Evolutionary conservation across 2,113 vertebrate species (phyloP).

Genomic region (Elachura formosa): DNA sequence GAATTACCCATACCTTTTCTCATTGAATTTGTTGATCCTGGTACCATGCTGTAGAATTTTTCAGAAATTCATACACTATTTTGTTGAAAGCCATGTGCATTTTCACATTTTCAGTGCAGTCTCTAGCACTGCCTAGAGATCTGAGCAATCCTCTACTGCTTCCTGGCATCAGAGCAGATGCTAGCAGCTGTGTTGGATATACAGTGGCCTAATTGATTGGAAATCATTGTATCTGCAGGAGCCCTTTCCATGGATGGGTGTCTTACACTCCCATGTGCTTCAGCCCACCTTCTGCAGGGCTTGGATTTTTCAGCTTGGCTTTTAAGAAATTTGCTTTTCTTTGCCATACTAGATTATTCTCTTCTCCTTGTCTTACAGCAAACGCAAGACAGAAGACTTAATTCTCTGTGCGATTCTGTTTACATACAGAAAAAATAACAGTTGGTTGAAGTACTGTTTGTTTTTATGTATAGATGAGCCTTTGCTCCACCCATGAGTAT

Average conservation of each 20-base stretch:
- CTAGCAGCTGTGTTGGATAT: background rate
- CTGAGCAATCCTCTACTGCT: background rate
- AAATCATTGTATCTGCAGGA: fast-evolving
- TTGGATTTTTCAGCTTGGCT: background rate
- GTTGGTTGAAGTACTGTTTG: constrained; percentile 6
- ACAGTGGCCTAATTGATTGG: background rate
- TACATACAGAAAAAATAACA: background rate
- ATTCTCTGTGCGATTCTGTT: background rate
- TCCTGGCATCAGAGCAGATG: background rate
- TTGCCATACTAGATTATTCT: background rate
- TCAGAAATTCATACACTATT: background rate
- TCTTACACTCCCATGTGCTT: background rate
- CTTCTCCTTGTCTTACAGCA: background rate
- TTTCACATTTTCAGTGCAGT: background rate
- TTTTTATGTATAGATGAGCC: background rate
- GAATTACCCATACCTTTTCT: background rate
- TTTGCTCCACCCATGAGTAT: background rate
- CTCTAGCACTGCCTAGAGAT: background rate
- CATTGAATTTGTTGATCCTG: background rate
- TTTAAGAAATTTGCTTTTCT: background rate
- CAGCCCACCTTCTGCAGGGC: background rate
- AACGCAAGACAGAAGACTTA: background rate
- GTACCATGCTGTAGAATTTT: background rate
- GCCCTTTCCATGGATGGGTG: background rate
- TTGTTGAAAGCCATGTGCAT: background rate